Evolutionary conservation across 2,888 invertebrate species (phyloP), one percentile per base, ranked within the genome.

Genomic region (Masnerella sp.): DNA sequence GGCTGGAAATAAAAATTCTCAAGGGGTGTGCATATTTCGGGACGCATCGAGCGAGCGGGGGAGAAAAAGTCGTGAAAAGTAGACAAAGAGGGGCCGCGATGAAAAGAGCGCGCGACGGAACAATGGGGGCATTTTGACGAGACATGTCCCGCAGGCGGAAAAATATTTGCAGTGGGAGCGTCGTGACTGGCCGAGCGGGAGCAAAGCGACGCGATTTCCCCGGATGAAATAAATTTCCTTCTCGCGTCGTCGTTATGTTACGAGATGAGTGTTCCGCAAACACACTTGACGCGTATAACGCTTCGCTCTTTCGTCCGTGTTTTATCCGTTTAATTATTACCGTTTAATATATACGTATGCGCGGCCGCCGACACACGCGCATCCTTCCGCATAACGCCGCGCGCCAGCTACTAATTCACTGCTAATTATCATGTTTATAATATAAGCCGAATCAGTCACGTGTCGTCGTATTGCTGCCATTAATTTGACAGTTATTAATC

Each of bases 81-180:
- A 73, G 71, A 73, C 34, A 72, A 76, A 70, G 52, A 62, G 59
- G 56, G 40, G 38, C 12, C 47, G 59, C 45, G 74, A 61, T 58
- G 58, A 70, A 76, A 69, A 67, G 73, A 72, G 74, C 47, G 64
- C 59, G 74, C 73, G 73, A 73, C 73, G 72, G 78, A 78, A 80
- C 80, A 80, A 80, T 79, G 78, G 75, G 75, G 77, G 76, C 80
- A 78, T 79, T 80, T 78, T 79, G 78, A 77, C 75, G 79, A 78
- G 76, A 78, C 76, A 62, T 76, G 71, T 67, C 77, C 78, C 77
- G 78, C 76, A 69, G 77, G 79, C 77, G 74, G 75, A 78, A 79
- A 80, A 80, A 78, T 80, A 80, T 79, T 80, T 80, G 78, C 78
- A 62, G 75, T 77, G 68, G 78, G 75, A 76, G 67, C 65, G 54